Evolutionary conservation across 2,797 vertebrate species (phyloP), one percentile per base, ranked within the genome.

Genomic region (Sternotherus odoratus): DNA sequence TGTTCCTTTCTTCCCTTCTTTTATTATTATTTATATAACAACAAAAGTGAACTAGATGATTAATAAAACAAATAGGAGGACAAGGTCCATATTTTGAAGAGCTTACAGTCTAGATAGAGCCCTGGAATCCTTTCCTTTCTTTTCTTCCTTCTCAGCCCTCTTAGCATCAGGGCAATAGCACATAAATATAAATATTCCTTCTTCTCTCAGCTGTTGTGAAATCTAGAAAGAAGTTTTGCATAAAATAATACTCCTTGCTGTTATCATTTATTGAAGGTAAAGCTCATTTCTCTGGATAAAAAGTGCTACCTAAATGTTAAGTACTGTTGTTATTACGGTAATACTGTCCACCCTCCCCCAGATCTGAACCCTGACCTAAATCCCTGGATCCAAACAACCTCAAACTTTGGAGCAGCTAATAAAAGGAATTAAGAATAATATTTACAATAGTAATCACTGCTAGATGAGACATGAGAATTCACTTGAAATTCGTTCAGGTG

Each of bases 201-300:
- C 90, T 94, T 90, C 92, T 94, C 93, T 93, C 92, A 93, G 77
- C 93, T 96, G 75, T 97, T 97, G 95, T 97, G 96, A 97, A 97
- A 97, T 97, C 96, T 96, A 95, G 91, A 94, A 97, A 96, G 96
- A 93, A 94, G 15, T 96, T 97, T 97, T 97, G 95, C 95, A 91
- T 91, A 97, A 97, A 95, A 96, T 96, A 97, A 92, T 96, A 28
- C 89, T 96, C 82, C 95, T 95, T 96, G 89, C 95, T 97, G 95
- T 95, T 94, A 95, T 96, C 95, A 96, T 75, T 79, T 90, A 89
- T 85, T 96, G 93, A 92, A 97, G 96, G 95, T 95, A 95, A 85
- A 46, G 85, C 93, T 93, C 91, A 90, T 94, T 92, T 95, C 86
- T 75, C 79, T 92, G 95, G 96, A 94, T 96, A 96, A 95, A 93